Base-by-base conservation (phyloP, 1,140 invertebrate genomes). In the Drosophila grimshawi region DNA sequence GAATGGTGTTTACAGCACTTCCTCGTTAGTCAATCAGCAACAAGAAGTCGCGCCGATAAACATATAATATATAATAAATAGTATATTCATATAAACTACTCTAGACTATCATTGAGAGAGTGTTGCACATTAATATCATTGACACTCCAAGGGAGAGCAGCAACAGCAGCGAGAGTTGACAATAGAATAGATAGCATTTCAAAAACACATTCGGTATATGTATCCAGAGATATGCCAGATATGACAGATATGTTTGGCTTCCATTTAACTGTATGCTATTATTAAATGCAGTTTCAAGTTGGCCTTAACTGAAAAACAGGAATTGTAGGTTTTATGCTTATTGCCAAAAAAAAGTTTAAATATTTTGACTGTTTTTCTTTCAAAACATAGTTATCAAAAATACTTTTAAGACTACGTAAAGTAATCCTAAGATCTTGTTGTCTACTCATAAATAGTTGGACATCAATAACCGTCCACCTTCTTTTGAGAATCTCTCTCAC, bases 1-100 rank as follows among this genome's bases (percentile, higher is more conserved):
- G 49, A 6, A 19, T 32, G 11, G 52, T 52, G 11, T 46, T 33
- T 39, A 46, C 33, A 32, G 30, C 39, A 41, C 45, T 29, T 35
- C 45, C 32, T 88, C 85, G 83, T 88, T 86, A 68, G 80, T 88
- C 83, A 71, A 70, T 86, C 82, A 77, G 19, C 79, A 63, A 41
- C 59, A 4, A 55, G 45, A 37, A 52, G 39, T 52, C 37, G 10
- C 7, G 30, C 10, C 32, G 64, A 63, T 69, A 69, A 69, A 68
- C 45, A 53, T 62, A n/a, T 59, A 69, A 52, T 57, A 19, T 57
- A 37, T 35, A 37, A 29, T 43, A 41, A 5, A 11, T 7, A 39
- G 4, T n/a, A n/a, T 43, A 32, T 7, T 46, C 11, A 43, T 43
- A 4, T 10, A 46, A 33, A 39, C 27, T 8, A 7, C 39, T 59